Conservation (phyloP, 2,113 vertebrate species). For the Onychostoma macrolepis region DNA sequence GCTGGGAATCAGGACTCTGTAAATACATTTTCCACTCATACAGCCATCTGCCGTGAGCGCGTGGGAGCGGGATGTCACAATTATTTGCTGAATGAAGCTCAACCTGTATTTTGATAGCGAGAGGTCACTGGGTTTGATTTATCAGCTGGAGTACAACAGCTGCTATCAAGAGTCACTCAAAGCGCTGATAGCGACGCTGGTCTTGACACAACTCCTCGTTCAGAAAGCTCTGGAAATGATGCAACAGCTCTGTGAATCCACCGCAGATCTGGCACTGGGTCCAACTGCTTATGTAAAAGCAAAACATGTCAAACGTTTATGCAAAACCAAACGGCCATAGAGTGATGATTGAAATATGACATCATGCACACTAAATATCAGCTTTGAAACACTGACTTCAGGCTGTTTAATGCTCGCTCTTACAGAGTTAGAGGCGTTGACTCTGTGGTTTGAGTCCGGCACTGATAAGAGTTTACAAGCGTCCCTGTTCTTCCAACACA, state of each 20-base stretch:
- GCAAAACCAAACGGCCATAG: background rate
- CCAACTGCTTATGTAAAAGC: background rate
- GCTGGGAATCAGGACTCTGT: background rate
- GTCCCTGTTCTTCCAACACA: background rate
- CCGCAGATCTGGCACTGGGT: background rate
- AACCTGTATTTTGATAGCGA: background rate
- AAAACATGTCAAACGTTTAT: background rate
- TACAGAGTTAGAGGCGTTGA: background rate
- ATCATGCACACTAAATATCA: background rate
- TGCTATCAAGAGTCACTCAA: slow-evolving; percentile 5
- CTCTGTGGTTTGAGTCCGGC: background rate
- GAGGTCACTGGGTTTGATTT: slow-evolving; percentile 36
- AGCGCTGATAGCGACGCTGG: slow-evolving; percentile 10
- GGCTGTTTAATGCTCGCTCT: background rate
- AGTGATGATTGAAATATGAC: background rate
- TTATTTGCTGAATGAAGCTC: slow-evolving; percentile 1
- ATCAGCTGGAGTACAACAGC: slow-evolving; percentile 16
- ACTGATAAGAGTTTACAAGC: background rate
- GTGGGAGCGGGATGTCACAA: background rate
- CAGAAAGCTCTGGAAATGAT: background rate
- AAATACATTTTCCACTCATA: background rate
- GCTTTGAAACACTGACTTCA: background rate
- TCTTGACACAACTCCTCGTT: background rate
- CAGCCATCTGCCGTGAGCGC: background rate
- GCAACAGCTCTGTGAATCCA: background rate